Percentiles rank a stretch among this genome's conserved stretches.
Evolutionary conservation across 2,113 vertebrate species (phyloP).

Genomic region (Gavialis gangeticus): DNA sequence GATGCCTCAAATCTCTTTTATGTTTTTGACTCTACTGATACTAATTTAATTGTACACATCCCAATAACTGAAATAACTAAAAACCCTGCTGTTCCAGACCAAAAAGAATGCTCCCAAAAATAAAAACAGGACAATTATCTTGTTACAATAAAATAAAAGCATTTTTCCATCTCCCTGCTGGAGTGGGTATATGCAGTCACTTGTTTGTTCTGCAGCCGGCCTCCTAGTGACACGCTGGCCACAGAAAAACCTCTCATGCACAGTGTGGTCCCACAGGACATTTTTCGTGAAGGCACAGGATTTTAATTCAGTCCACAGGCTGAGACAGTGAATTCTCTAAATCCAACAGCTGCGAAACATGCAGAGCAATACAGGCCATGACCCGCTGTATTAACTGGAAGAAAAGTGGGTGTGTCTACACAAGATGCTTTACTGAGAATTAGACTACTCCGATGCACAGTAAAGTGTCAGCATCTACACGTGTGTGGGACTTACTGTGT

Average conservation of each 20-base stretch:
- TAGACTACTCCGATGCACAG: no score
- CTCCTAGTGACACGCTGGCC: not conserved
- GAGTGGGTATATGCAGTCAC: rapidly evolving
- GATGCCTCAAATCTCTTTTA: not conserved
- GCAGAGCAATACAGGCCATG: not conserved
- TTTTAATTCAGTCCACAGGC: not conserved
- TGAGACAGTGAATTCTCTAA: not conserved
- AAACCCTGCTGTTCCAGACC: not conserved
- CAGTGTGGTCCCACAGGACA: not conserved
- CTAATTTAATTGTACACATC: not conserved
- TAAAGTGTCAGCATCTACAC: no score
- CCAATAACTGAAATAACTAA: not conserved
- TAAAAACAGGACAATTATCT: not conserved
- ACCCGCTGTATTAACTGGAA: not conserved
- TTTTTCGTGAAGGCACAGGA: not conserved
- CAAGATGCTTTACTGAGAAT: no score
- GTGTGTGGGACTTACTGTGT: no score
- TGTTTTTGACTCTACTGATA: not conserved
- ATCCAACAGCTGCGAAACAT: rapidly evolving
- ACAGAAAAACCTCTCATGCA: not conserved
- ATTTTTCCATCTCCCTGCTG: rapidly evolving
- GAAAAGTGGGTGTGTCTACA: not conserved
- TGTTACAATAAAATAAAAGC: not conserved
- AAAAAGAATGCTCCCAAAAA: not conserved
- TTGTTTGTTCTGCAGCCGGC: not conserved